Conservation (phyloP, 1,140 invertebrate species). For the Papilio helenus region DNA sequence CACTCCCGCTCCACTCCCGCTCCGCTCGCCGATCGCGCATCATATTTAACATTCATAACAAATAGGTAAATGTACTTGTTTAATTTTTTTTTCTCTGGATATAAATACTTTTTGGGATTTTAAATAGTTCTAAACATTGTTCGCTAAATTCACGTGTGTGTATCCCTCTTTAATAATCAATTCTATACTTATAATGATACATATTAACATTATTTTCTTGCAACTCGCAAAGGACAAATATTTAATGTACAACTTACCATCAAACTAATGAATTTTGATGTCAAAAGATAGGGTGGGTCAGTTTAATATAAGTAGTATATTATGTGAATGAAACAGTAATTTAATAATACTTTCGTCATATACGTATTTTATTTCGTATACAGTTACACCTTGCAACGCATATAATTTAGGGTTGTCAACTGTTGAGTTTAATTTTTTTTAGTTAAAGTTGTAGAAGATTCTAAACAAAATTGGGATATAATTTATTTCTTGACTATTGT, state of each 20-base stretch:
- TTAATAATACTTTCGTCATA: slow-evolving; percentile 11
- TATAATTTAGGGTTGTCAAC: not conserved
- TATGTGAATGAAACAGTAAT: not conserved
- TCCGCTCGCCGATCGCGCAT: no score
- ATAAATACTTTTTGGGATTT: no score
- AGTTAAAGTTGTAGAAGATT: not conserved
- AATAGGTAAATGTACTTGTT: no score
- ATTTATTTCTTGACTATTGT: not conserved
- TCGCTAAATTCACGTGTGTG: no score
- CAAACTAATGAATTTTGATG: not conserved
- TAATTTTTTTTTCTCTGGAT: no score
- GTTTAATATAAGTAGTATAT: slow-evolving; percentile 6
- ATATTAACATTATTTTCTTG: no score
- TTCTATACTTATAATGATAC: no score
- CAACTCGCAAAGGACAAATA: not conserved
- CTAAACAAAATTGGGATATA: not conserved
- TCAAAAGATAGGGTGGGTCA: slow-evolving; percentile 5
- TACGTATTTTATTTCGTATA: slow-evolving; percentile 7
- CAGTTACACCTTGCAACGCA: not conserved
- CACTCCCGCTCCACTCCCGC: no score
- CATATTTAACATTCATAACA: no score
- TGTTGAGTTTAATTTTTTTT: not conserved
- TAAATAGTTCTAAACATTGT: no score
- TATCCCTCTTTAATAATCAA: no score
- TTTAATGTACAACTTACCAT: not conserved